Base-by-base conservation (phyloP, 2,888 invertebrate species). In the Frankliniella fusca region DNA sequence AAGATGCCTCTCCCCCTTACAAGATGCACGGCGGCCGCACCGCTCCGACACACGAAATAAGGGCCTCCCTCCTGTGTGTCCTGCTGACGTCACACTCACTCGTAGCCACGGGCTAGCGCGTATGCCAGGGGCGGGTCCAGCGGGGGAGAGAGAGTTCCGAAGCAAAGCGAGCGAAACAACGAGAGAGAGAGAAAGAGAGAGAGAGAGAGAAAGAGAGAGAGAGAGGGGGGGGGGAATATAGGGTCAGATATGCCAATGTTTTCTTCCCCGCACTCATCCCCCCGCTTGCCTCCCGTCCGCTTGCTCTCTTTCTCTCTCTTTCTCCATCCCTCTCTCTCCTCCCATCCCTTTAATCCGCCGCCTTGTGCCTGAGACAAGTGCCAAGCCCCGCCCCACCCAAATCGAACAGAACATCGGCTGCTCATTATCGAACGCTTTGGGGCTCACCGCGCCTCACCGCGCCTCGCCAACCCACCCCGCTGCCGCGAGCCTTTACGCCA, bases 381-480 rank as follows among this genome's bases (percentile, higher is more conserved):
- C 38, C 38, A 38, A 5, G 38, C 61, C 61, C 18, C 61, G 15
- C 2, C 70, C 27, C 70, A 27, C 23, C 70, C 70, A 23, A 76
- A 76, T 76, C 70, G 70, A 76, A 76, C 61, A 61, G 70, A 76
- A 76, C 70, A 76, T 76, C 70, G 70, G 27, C 70, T 76, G 70
- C 70, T 76, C 70, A 76, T 76, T 76, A 76, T 27, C 70, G 27
- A 76, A 23, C 23, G 70, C 70, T 38, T 38, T 38, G 38, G 38
- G 38, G 38, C 3, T 2, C 70, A 23, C 27, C 23, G 70, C 23
- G 23, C 23, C 23, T 20, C n/a, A n/a, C n/a, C n/a, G 70, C 23
- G 70, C 54, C 20, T 12, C 12, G 54, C 54, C 54, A 54, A 18
- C 54, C n/a, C n/a, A 54, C 15, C 18, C n/a, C 61, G 61, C 54